Percentiles rank a stretch among this genome's conserved stretches.
Conservation (phyloP, 2,113 vertebrate genomes). For the Trichechus manatus region DNA sequence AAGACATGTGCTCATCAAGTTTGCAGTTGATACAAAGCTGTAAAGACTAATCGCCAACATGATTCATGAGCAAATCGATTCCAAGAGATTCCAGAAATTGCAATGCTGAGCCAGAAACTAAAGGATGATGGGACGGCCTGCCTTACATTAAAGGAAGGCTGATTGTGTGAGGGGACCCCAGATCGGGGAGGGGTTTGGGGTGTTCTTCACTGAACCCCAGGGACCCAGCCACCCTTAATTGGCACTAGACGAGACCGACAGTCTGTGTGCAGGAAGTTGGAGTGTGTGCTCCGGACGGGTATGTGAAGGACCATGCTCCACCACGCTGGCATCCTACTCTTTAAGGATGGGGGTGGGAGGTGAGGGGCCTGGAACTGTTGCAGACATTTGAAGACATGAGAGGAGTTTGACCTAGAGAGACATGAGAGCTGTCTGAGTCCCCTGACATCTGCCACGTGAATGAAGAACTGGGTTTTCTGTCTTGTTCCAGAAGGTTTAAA, state of each 20-base stretch:
- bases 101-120: neutral
- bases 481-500: neutral
- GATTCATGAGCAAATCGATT: neutral
- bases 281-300: neutral
- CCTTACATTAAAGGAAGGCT: neutral
- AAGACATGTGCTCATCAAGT: neutral
- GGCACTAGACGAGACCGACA: neutral
- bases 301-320: neutral
- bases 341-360: neutral
- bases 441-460: rapidly evolving
- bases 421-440: too few relatives aligned
- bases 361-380: neutral
- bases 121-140: neutral
- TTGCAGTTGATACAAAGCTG: neutral
- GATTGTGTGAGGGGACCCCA: too few relatives aligned
- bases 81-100: neutral
- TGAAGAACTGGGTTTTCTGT: neutral
- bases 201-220: neutral
- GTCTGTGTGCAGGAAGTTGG: neutral
- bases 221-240: neutral
- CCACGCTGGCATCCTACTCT: neutral
- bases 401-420: neutral
- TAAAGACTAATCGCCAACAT: neutral
- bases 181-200: neutral
- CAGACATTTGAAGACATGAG: neutral